phyloP scores from a whole-genome alignment of 2,888 invertebrate genomes.

The Bruchidius siliquastri region DNA sequence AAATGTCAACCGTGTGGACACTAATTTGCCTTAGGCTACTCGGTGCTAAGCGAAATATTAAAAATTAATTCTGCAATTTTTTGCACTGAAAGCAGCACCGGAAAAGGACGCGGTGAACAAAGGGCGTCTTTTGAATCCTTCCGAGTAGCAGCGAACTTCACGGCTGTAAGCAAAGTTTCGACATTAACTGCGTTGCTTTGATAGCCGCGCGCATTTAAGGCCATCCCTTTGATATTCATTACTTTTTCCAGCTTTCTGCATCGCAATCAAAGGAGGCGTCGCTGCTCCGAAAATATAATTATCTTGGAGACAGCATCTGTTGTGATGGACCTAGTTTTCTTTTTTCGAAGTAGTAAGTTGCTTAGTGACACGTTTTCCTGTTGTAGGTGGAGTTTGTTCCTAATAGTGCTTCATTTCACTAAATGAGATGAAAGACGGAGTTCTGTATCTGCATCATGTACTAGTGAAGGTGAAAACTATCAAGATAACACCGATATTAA shows the following conservation, averaged over 20 bases:
- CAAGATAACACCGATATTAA: too few relatives aligned
- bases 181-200: background rate
- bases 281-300: background rate
- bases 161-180: background rate
- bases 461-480: too few relatives aligned
- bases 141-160: background rate
- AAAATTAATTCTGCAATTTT: background rate
- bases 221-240: background rate
- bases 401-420: too few relatives aligned
- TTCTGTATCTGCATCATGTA: too few relatives aligned
- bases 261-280: background rate
- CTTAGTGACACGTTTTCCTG: background rate
- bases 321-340: background rate
- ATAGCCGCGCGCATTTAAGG: background rate
- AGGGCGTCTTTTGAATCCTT: background rate
- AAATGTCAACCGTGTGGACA: background rate
- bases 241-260: background rate
- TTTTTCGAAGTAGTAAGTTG: background rate
- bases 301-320: background rate
- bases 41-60: background rate
- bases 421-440: too few relatives aligned
- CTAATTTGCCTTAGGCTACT: background rate
- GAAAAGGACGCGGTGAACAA: background rate
- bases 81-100: background rate
- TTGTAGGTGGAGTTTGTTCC: background rate